Evolutionary conservation across 1,140 invertebrate species (phyloP).

Genomic region (Caenorhabditis tropicalis): DNA sequence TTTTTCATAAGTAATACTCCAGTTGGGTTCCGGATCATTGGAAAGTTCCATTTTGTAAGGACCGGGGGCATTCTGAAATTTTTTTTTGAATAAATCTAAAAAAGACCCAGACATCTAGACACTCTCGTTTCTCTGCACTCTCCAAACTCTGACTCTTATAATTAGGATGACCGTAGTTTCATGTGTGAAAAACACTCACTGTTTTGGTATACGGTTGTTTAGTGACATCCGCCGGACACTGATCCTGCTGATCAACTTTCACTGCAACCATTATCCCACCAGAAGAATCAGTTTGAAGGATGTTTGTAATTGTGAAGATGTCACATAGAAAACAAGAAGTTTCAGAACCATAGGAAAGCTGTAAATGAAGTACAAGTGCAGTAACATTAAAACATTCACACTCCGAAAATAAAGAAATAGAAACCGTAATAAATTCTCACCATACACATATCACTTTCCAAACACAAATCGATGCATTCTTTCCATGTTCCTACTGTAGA

Average conservation of each 20-base stretch:
- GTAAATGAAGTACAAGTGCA: background rate
- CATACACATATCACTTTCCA: background rate
- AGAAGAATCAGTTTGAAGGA: background rate
- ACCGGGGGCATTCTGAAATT: background rate
- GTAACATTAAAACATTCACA: too few species aligned
- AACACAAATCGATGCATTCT: background rate
- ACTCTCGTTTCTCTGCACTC: too few species aligned
- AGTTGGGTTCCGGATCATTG: too few species aligned
- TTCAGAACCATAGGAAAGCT: background rate
- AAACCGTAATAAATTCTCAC: background rate
- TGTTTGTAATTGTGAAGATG: background rate
- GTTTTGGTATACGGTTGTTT: background rate
- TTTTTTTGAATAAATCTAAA: too few species aligned
- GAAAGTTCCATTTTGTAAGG: too few species aligned
- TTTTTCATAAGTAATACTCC: too few species aligned
- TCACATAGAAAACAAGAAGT: background rate
- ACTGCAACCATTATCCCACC: background rate
- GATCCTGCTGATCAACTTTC: background rate
- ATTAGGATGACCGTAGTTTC: too few species aligned
- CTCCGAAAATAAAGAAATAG: too few species aligned
- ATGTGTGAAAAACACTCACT: background rate
- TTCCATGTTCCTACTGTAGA: background rate
- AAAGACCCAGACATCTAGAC: too few species aligned
- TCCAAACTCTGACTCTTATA: too few species aligned
- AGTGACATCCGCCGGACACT: background rate